Base-by-base conservation (phyloP, 2,113 vertebrate species). In the Atractosteus spatula region DNA sequence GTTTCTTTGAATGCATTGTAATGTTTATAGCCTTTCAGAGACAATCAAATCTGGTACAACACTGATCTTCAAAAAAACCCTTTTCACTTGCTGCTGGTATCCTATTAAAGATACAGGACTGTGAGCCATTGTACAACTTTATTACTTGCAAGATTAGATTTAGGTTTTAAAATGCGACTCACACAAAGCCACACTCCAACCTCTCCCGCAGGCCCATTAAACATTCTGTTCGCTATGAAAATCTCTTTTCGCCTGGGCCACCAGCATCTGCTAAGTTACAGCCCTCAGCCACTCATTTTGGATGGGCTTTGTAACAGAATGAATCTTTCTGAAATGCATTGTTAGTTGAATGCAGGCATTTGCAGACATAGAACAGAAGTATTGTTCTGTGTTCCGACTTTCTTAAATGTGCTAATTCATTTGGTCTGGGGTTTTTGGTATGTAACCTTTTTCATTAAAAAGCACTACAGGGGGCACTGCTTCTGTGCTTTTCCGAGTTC, bases 121-220 rank as follows among this genome's bases (percentile, higher is more conserved):
- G n/a, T 59, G 12, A 51, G 10, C 47, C 47, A 7, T 51, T 51
- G 47, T 51, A 51, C 47, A 7, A 10, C 47, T 51, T 51, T 51
- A 51, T 51, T 51, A n/a, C 56, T 59, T 59, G 56, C 56, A 59
- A 59, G 56, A 59, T 59, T 59, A 59, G 12, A 59, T 59, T 59
- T 59, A 59, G 56, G n/a, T 7, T 4, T 59, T 59, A 14, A 59
- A 59, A 59, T 59, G 7, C 12, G 56, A 7, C 8, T 14, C 56
- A 5, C 47, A 51, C 10, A 51, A 59, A 59, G 56, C 11, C 11
- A 59, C 11, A 59, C 54, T 59, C 56, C n/a, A n/a, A 4, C 56
- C 11, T 13, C 56, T 59, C 56, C 56, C 13, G 56, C 56, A 59
- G 56, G 11, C n/a, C 56, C 56, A 51, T 51, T 51, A 51, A 51